Percentiles rank a stretch among this genome's conserved stretches.
These are phyloP conservation scores for Xenopus laevis DNA, from an alignment of 2,113 vertebrate species.

Conservation along the genomic window DNA sequence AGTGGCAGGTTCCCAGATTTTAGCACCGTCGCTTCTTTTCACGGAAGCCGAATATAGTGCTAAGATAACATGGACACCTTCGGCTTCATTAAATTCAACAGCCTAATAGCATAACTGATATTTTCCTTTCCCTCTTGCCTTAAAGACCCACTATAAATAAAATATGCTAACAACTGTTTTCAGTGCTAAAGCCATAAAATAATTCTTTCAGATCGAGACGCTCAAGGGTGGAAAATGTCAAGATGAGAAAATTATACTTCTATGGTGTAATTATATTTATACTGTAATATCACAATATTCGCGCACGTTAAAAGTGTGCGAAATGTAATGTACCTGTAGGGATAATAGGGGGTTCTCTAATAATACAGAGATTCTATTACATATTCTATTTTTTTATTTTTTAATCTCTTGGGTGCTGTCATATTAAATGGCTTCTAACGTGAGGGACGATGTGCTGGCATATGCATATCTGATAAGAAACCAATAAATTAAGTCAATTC, in stretches of 20 bases:
- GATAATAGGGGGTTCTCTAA: no score
- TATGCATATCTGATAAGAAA: slow-evolving; percentile 13
- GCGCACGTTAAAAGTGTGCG: slow-evolving; percentile 48
- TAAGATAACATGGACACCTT: slow-evolving; percentile 92
- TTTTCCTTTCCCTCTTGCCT: slow-evolving; percentile 69
- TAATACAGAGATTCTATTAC: no score
- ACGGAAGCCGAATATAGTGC: slow-evolving; percentile 77
- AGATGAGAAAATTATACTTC: slow-evolving; percentile 31
- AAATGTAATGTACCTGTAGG: slow-evolving; percentile 39
- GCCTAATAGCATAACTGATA: slow-evolving; percentile 74
- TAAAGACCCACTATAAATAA: slow-evolving; percentile 73
- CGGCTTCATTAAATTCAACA: slow-evolving; percentile 82
- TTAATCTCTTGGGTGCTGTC: background rate
- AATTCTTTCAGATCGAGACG: slow-evolving; percentile 64
- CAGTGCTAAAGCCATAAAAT: slow-evolving; percentile 65
- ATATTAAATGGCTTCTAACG: slow-evolving; percentile 58
- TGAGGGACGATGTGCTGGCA: slow-evolving; percentile 42
- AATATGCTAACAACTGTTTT: slow-evolving; percentile 68
- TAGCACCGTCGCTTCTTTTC: slow-evolving; percentile 79
- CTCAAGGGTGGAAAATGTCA: slow-evolving; percentile 47
- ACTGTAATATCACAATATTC: slow-evolving; percentile 41
- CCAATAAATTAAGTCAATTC: slow-evolving; percentile 44
- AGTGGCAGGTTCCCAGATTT: slow-evolving; percentile 83
- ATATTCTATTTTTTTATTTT: no score
- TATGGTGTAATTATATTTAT: slow-evolving; percentile 53